Evolutionary conservation across 2,797 vertebrate genomes (phyloP), one percentile per base, ranked within the genome.

Genomic region (Syngnathus rostellatus): DNA sequence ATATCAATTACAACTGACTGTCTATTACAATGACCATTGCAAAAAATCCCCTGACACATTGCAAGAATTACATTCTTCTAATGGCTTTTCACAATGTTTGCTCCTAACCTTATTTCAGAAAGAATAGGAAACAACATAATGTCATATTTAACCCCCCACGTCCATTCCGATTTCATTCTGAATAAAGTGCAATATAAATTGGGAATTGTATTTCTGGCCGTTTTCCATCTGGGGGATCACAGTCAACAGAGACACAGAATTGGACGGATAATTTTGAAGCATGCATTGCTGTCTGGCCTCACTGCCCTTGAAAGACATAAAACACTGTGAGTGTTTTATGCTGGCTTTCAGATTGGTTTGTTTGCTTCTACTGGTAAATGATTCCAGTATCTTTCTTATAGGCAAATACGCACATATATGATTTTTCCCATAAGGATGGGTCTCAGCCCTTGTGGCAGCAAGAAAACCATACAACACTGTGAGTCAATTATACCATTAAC

Each of bases 111-210:
- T 77, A 85, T 86, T 86, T 81, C 66, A 66, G 60, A 60, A 60
- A 66, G 71, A 67, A 71, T 60, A 77, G 69, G 75, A 76, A 85
- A 80, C 77, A 63, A 59, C 70, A 78, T 85, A 31, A 31, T 78
- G 83, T 72, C 69, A 79, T 76, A 81, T 80, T 75, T 69, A 67
- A 70, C 67, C 38, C 16, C 3, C 12, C 76, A 77, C 65, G 83
- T 77, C 70, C 81, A 83, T 84, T 85, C 76, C 77, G 61, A 79
- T 87, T 83, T 86, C 76, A 78, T 81, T 76, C 82, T 53, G 69
- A 77, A 77, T 66, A 75, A 82, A 81, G 80, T 70, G 76, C 59
- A 67, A 55, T 60, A 61, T 67, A 77, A 79, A 80, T 74, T 74
- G 73, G 72, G 79, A 84, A 72, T 84, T 68, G 66, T 69, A 78